Percentiles rank a stretch among this genome's conserved stretches.
Conservation (phyloP, 2,113 vertebrate genomes). For the Sardina pilchardus region DNA sequence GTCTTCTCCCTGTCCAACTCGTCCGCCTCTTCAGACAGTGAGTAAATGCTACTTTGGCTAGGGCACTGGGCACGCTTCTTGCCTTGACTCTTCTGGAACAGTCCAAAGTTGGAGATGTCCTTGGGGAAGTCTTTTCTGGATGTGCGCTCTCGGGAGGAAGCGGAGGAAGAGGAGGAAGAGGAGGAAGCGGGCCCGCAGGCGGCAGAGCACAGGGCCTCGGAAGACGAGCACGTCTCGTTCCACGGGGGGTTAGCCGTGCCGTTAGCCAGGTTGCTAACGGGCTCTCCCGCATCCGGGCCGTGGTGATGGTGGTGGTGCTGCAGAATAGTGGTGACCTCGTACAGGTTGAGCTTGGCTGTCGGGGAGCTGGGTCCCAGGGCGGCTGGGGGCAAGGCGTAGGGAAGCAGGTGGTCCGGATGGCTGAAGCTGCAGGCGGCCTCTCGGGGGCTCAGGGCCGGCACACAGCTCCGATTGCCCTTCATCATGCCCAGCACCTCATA, state of each 20-base stretch:
- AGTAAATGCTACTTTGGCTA: constrained; percentile 74
- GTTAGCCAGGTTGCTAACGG: constrained; percentile 67
- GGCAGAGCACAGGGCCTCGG: not conserved
- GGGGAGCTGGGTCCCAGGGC: constrained; percentile 62
- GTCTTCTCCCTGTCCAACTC: constrained; percentile 39
- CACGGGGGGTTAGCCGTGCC: constrained; percentile 67
- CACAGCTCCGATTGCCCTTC: constrained; percentile 73
- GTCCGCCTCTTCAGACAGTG: constrained; percentile 71
- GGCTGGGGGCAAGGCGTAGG: constrained; percentile 57
- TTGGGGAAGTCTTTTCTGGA: constrained; percentile 71
- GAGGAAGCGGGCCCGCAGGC: not conserved
- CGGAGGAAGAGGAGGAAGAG: constrained; percentile 43
- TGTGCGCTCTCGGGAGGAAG: constrained; percentile 69
- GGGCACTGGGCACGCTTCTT: constrained; percentile 55
- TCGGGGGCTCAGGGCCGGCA: constrained; percentile 53
- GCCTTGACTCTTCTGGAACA: constrained; percentile 78
- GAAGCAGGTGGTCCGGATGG: constrained; percentile 75
- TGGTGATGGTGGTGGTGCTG: constrained; percentile 64
- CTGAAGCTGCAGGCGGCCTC: constrained; percentile 66
- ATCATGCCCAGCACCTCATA: constrained; percentile 94
- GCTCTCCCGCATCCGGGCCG: constrained; percentile 33
- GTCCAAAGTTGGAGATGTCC: constrained; percentile 71
- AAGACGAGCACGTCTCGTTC: constrained; percentile 35
- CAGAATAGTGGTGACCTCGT: constrained; percentile 71
- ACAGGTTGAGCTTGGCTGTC: constrained; percentile 74